phyloP scores from a whole-genome alignment of 1,140 invertebrate genomes.

The Papilio machaon region DNA sequence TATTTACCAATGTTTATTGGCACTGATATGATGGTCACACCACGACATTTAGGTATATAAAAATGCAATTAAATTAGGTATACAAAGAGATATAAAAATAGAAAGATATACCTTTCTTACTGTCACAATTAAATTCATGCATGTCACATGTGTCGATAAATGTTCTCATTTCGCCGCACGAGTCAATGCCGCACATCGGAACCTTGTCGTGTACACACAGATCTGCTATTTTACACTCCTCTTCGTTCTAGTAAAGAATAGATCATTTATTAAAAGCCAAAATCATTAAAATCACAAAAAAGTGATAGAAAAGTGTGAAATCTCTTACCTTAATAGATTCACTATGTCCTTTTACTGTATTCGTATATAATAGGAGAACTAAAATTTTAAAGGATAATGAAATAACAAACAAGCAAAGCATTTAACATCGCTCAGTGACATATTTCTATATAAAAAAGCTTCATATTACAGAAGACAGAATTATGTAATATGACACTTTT shows the following conservation, averaged over 20 bases:
- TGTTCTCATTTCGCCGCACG: conserved; percentile 75
- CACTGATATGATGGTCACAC: too few relatives aligned
- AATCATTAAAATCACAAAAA: background rate
- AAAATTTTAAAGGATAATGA: conserved; percentile 39
- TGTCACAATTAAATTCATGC: conserved; percentile 77
- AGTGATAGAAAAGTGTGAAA: background rate
- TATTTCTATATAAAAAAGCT: too few relatives aligned
- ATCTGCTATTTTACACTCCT: conserved; percentile 76
- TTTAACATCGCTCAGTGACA: too few relatives aligned
- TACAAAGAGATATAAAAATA: too few relatives aligned
- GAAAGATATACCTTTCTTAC: conserved; percentile 65
- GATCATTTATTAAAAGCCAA: conserved; percentile 27
- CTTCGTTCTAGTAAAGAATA: conserved; percentile 62
- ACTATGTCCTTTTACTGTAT: conserved; percentile 57
- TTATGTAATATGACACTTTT: too few relatives aligned
- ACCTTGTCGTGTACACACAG: conserved; percentile 76
- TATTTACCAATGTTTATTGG: too few relatives aligned
- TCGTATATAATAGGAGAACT: conserved; percentile 50
- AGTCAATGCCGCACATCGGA: conserved; percentile 76
- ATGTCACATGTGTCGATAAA: conserved; percentile 76
- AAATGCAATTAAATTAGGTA: too few relatives aligned
- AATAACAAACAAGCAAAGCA: background rate
- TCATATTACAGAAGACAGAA: too few relatives aligned
- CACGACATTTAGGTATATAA: too few relatives aligned
- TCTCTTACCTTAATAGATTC: conserved; percentile 67